A percentile compares a stretch with the other conserved stretches of the same genome.
Conservation (phyloP, 2,888 invertebrate genomes). For the Heliconius cydno region DNA sequence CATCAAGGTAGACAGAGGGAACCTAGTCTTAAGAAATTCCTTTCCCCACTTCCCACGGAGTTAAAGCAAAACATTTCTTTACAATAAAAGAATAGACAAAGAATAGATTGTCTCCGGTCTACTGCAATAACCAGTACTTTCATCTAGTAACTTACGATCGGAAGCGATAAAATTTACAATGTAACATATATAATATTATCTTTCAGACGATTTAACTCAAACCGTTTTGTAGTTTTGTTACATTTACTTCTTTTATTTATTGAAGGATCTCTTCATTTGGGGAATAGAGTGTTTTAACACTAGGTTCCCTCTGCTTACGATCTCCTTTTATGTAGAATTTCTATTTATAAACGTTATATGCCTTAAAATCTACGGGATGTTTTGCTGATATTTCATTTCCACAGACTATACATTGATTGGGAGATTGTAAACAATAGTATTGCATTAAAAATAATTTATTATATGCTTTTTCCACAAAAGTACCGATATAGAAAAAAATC, state of each 20-base stretch:
- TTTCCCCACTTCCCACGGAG: no score
- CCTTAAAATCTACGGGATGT: no score
- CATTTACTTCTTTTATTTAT: neutral
- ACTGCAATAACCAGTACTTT: slow-evolving; percentile 21
- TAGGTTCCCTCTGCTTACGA: neutral
- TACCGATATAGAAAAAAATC: neutral
- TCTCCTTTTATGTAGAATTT: no score
- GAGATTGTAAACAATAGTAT: no score
- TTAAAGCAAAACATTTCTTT: neutral
- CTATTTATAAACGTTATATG: no score
- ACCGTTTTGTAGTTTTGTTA: neutral
- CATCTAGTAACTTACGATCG: slow-evolving; percentile 24
- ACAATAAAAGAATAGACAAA: slow-evolving; percentile 10
- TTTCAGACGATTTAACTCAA: slow-evolving; percentile 20
- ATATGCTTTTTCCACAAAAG: neutral
- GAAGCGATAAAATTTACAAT: slow-evolving; percentile 24
- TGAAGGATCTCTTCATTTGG: no score
- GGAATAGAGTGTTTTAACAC: neutral
- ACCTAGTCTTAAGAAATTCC: no score
- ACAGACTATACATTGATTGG: no score
- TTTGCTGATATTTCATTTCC: no score
- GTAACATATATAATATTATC: slow-evolving; percentile 20
- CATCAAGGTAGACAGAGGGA: no score
- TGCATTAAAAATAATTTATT: neutral
- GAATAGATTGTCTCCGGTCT: neutral